Percentiles rank a stretch among this genome's conserved stretches.
phyloP scores from a whole-genome alignment of 2,797 vertebrate genomes.

The Spinus olivaceus region DNA sequence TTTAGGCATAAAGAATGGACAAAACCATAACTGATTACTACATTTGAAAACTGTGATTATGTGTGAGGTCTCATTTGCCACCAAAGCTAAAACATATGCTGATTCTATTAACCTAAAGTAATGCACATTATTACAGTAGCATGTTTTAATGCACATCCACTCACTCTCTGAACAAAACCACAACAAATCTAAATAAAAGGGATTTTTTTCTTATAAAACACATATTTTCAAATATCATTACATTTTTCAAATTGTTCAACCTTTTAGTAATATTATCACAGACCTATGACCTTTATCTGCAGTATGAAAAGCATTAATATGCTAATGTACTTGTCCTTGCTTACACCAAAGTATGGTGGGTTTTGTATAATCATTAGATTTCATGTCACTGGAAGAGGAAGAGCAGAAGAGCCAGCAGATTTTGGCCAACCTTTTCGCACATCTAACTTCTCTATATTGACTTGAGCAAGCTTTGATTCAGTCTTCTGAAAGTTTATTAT shows the following conservation, averaged over 20 bases:
- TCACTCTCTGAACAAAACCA: background rate
- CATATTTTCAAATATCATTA: background rate
- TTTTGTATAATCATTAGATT: background rate
- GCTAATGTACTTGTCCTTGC: background rate
- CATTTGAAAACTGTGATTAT: background rate
- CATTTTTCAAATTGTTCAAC: accelerated
- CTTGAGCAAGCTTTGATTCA: background rate
- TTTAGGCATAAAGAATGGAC: background rate
- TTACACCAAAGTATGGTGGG: background rate
- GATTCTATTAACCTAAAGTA: background rate
- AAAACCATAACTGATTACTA: background rate
- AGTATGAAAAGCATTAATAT: background rate
- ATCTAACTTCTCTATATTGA: background rate
- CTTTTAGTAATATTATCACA: background rate
- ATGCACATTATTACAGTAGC: background rate
- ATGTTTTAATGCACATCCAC: background rate
- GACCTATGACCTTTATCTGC: background rate
- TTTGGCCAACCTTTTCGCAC: background rate
- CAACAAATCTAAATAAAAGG: background rate
- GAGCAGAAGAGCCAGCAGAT: background rate
- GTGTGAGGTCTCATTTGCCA: background rate
- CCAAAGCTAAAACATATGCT: background rate
- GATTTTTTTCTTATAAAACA: background rate
- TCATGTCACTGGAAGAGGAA: background rate
- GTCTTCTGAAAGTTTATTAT: background rate